Conservation (phyloP, 2,888 invertebrate genomes). For the Polietes domitor region DNA sequence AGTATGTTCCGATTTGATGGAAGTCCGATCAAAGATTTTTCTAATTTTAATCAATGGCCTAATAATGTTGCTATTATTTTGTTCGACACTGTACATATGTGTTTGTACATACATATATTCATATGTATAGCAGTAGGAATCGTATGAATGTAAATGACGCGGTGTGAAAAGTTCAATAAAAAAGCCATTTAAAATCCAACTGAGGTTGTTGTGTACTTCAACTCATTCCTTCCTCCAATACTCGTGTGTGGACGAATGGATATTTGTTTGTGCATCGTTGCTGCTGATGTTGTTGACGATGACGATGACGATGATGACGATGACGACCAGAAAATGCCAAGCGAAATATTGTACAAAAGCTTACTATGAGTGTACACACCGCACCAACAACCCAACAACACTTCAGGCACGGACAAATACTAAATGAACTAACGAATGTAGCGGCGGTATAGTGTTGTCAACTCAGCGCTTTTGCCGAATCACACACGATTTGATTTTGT, state of each 20-base stretch:
- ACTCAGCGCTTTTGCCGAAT: slow-evolving; percentile 18
- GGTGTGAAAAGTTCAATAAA: slow-evolving; percentile 67
- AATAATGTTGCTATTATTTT: too few relatives aligned
- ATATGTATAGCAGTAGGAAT: neutral
- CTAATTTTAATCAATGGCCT: too few relatives aligned
- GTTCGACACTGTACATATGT: too few relatives aligned
- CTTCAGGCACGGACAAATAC: slow-evolving; percentile 19
- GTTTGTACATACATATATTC: neutral
- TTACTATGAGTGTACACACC: slow-evolving; percentile 5
- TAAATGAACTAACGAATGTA: slow-evolving; percentile 15
- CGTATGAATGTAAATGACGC: slow-evolving; percentile 49
- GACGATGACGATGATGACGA: neutral
- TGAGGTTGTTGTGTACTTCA: slow-evolving; percentile 63
- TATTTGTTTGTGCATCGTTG: slow-evolving; percentile 22
- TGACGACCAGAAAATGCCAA: slow-evolving; percentile 29
- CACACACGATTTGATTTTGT: too few relatives aligned
- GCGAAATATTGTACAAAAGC: slow-evolving; percentile 15
- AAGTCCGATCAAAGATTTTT: too few relatives aligned
- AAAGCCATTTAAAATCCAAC: slow-evolving; percentile 57
- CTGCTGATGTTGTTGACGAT: too few relatives aligned
- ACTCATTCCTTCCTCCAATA: slow-evolving; percentile 7
- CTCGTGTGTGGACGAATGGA: slow-evolving; percentile 3
- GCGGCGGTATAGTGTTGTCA: neutral
- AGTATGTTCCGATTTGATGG: too few relatives aligned
- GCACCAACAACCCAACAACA: slow-evolving; percentile 4